Conservation (phyloP, 2,113 vertebrate genomes). For the Pollachius pollachius region DNA sequence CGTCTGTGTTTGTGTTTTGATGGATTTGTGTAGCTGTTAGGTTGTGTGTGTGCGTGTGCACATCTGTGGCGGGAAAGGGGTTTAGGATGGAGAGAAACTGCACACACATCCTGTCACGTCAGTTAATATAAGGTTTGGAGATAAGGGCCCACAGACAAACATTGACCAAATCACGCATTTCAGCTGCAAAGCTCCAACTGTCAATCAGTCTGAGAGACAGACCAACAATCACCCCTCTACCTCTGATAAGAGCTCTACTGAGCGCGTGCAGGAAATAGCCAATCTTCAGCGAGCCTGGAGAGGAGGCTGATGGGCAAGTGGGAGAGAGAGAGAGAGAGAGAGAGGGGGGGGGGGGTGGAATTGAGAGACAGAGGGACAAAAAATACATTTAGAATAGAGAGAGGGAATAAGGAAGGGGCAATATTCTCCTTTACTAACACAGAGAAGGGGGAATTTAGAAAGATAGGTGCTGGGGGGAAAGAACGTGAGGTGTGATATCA, state of each 20-base stretch:
- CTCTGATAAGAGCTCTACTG: conserved; percentile 76
- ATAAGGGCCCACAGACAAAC: conserved; percentile 80
- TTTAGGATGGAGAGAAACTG: conserved; percentile 74
- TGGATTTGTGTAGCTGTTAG: no score
- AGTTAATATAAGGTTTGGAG: conserved; percentile 80
- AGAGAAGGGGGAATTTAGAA: neutral
- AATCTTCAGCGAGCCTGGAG: conserved; percentile 64
- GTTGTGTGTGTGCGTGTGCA: no score
- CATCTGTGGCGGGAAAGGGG: conserved; percentile 6
- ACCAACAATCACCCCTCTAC: conserved; percentile 75
- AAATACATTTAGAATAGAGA: neutral
- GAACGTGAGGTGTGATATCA: conserved; percentile 52
- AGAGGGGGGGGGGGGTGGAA: conserved; percentile 34
- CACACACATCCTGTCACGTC: conserved; percentile 75
- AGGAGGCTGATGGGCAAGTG: conserved; percentile 36
- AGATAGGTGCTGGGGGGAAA: neutral
- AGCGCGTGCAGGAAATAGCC: conserved; percentile 73
- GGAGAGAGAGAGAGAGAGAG: conserved; percentile 42
- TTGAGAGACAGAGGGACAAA: conserved; percentile 9
- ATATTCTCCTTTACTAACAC: conserved; percentile 33
- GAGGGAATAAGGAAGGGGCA: conserved; percentile 14
- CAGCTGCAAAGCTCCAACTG: conserved; percentile 70
- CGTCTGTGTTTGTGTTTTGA: no score
- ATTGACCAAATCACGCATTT: conserved; percentile 80
- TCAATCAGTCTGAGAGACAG: conserved; percentile 79